Percentiles rank a stretch among this genome's conserved stretches.
phyloP scores from a whole-genome alignment of 2,888 invertebrate species.

The Machimus atricapillus region DNA sequence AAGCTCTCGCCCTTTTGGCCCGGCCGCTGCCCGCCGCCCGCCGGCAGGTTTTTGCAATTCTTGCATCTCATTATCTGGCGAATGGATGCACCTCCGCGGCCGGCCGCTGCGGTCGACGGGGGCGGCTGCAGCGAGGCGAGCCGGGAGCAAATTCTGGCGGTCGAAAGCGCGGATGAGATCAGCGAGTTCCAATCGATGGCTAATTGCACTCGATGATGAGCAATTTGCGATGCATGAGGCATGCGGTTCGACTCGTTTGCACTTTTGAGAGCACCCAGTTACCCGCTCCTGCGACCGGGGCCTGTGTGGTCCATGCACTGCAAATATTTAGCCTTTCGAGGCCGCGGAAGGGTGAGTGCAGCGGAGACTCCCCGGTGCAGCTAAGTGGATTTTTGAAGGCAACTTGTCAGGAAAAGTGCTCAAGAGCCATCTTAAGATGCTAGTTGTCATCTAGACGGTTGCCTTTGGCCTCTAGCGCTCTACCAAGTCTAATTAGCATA shows the following conservation, averaged over 20 bases:
- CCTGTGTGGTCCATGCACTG: neutral
- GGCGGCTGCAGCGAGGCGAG: neutral
- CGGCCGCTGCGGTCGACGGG: neutral
- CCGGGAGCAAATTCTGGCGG: neutral
- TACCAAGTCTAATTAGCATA: neutral
- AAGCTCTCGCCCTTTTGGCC: neutral
- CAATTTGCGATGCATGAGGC: neutral
- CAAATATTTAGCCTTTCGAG: neutral
- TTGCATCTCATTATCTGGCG: neutral
- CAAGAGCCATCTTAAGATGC: neutral
- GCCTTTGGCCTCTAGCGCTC: neutral
- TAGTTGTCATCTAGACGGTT: neutral
- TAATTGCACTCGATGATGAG: constrained; percentile 20
- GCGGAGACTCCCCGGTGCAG: neutral
- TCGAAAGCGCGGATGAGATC: neutral
- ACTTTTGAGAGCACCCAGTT: neutral
- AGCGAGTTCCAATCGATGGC: neutral
- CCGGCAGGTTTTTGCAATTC: neutral
- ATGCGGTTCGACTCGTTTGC: constrained; percentile 3
- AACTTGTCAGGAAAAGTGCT: neutral
- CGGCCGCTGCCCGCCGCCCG: neutral
- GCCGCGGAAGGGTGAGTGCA: neutral
- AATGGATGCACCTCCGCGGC: neutral
- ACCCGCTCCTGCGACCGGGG: neutral
- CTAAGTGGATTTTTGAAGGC: neutral